A percentile compares a stretch with the other conserved stretches of the same genome.
phyloP scores from a whole-genome alignment of 2,888 invertebrate species.

The Hemithea aestivaria region DNA sequence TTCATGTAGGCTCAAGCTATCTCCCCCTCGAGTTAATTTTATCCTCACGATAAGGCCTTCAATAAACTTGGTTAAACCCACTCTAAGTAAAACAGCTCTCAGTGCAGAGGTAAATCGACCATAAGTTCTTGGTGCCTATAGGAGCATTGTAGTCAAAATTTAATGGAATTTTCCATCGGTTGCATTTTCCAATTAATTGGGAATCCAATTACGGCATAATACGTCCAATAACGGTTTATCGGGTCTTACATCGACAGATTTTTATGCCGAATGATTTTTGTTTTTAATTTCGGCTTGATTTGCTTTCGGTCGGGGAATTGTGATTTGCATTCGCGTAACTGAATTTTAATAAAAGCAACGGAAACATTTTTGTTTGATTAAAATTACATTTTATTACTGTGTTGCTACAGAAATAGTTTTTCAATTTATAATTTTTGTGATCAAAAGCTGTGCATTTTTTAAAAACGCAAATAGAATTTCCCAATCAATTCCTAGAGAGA shows the following conservation, averaged over 20 bases:
- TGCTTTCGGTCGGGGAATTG: not conserved
- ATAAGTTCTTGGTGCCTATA: slow-evolving; percentile 1
- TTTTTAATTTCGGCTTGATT: slow-evolving; percentile 4
- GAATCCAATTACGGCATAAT: slow-evolving; percentile 62
- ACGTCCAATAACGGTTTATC: slow-evolving; percentile 52
- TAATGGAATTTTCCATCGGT: slow-evolving; percentile 45
- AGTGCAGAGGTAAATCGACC: not conserved
- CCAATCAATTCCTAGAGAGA: too few species aligned
- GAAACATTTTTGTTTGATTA: too few species aligned
- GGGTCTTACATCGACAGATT: slow-evolving; percentile 31
- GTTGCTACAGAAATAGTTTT: too few species aligned
- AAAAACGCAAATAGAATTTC: too few species aligned
- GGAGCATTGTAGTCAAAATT: slow-evolving; percentile 28
- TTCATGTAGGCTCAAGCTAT: too few species aligned
- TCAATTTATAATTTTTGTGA: too few species aligned
- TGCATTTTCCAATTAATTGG: slow-evolving; percentile 62
- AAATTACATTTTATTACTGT: too few species aligned
- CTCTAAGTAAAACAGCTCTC: not conserved
- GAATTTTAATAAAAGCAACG: not conserved
- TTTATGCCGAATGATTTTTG: slow-evolving; percentile 16
- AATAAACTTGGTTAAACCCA: too few species aligned
- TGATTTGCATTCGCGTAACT: not conserved
- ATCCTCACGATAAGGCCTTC: too few species aligned
- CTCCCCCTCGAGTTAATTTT: too few species aligned
- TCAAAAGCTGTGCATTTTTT: too few species aligned